Evolutionary conservation across 2,888 invertebrate genomes (phyloP).

Genomic region (Epinotia bilunana): DNA sequence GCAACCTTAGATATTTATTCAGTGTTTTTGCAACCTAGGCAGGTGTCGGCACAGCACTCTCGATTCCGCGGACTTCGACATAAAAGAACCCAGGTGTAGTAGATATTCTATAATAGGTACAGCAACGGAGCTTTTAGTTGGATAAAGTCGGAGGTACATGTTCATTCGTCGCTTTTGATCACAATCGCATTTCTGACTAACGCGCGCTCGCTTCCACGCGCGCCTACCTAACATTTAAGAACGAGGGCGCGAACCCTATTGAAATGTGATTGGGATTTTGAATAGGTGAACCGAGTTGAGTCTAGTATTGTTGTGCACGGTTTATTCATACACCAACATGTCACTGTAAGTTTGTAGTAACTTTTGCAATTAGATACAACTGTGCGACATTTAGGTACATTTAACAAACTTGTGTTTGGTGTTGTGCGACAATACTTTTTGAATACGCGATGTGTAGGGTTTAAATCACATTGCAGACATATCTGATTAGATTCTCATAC

Average conservation of each 20-base stretch:
- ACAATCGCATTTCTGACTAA: neutral
- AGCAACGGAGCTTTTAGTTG: neutral
- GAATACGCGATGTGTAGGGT: neutral
- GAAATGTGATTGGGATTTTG: neutral
- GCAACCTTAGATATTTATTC: conserved; percentile 12
- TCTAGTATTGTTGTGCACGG: conserved; percentile 19
- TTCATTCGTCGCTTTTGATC: neutral
- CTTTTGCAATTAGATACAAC: conserved; percentile 24
- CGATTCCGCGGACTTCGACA: neutral
- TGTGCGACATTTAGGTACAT: conserved; percentile 4
- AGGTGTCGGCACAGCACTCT: neutral
- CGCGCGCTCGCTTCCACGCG: neutral
- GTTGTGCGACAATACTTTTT: neutral
- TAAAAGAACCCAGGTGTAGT: conserved; percentile 1
- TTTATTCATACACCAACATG: conserved; percentile 35
- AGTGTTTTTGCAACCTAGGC: conserved; percentile 1
- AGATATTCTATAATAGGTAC: neutral
- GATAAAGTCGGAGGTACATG: neutral
- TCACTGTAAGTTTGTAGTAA: conserved; percentile 23
- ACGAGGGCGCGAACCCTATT: neutral
- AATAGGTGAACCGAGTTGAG: neutral
- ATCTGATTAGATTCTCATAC: neutral
- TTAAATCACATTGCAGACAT: neutral
- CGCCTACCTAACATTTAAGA: neutral
- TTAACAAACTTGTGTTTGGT: neutral